Percentiles rank a stretch among this genome's conserved stretches.
These are phyloP conservation scores for Acromyrmex heyeri DNA, from an alignment of 1,140 invertebrate species.

Conservation along the genomic window DNA sequence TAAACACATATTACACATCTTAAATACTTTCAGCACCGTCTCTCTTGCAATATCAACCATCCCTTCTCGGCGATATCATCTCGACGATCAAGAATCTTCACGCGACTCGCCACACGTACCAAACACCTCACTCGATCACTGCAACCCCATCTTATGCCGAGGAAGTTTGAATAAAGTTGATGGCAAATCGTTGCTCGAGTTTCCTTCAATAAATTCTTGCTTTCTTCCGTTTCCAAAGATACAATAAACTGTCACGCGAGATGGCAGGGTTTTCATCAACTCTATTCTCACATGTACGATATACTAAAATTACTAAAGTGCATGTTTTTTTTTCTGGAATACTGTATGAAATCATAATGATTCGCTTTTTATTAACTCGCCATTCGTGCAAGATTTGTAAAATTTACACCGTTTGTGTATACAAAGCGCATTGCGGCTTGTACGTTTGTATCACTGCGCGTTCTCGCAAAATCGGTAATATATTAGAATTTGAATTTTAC, in stretches of 20 bases:
- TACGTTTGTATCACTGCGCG: slow-evolving; percentile 8
- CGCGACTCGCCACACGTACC: slow-evolving; percentile 26
- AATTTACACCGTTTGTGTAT: not conserved
- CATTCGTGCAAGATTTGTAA: slow-evolving; percentile 28
- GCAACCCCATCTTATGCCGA: slow-evolving; percentile 64
- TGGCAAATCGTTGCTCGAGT: slow-evolving; percentile 41
- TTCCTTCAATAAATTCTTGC: not conserved
- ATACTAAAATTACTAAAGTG: slow-evolving; percentile 33
- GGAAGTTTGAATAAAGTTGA: slow-evolving; percentile 66
- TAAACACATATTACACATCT: slow-evolving; percentile 72
- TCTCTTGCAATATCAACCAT: slow-evolving; percentile 28
- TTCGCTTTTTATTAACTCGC: slow-evolving; percentile 13
- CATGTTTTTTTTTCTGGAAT: slow-evolving; percentile 29
- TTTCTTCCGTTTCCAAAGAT: not conserved
- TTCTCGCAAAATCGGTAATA: slow-evolving; percentile 9
- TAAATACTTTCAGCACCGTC: slow-evolving; percentile 59
- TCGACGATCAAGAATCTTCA: slow-evolving; percentile 26
- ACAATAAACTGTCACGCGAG: not conserved
- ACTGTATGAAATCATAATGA: slow-evolving; percentile 20
- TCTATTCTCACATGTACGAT: slow-evolving; percentile 30
- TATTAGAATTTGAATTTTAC: not conserved
- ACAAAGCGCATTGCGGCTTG: slow-evolving; percentile 9
- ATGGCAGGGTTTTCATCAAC: slow-evolving; percentile 37
- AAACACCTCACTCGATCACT: slow-evolving; percentile 59
- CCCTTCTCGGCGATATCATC: slow-evolving; percentile 45